Percentiles rank a stretch among this genome's conserved stretches.
These are phyloP conservation scores for Bombus fervidus DNA, from an alignment of 1,140 invertebrate genomes.

Conservation along the genomic window DNA sequence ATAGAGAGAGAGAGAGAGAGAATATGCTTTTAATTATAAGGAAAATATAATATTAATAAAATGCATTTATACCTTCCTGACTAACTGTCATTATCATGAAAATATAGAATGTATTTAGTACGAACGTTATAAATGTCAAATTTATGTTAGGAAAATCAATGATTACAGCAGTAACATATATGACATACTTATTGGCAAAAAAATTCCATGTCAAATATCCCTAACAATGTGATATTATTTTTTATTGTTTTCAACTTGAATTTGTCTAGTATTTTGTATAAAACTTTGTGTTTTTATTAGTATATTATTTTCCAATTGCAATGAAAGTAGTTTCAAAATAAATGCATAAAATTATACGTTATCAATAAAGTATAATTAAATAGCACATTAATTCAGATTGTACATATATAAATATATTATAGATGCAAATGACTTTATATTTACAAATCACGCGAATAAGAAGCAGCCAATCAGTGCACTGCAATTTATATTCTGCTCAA, in stretches of 20 bases:
- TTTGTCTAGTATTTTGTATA: neutral
- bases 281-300: conserved; percentile 31
- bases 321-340: neutral
- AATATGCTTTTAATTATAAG: neutral
- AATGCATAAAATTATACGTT: neutral
- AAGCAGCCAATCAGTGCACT: neutral
- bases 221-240: neutral
- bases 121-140: neutral
- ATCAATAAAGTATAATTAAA: neutral
- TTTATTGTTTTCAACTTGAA: too few species aligned
- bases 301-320: neutral
- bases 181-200: neutral
- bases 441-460: conserved; percentile 1
- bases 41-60: neutral
- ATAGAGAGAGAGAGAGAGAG: too few species aligned
- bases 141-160: neutral
- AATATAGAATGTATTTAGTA: neutral
- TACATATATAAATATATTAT: neutral
- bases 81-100: neutral
- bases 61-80: conserved; percentile 11
- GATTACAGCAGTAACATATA: neutral
- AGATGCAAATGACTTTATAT: neutral
- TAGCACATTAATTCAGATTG: neutral
- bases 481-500: neutral
- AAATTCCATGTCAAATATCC: neutral